A percentile compares a stretch with the other conserved stretches of the same genome.
Conservation (phyloP, 2,113 vertebrate genomes). For the Hydrochoerus hydrochaeris region DNA sequence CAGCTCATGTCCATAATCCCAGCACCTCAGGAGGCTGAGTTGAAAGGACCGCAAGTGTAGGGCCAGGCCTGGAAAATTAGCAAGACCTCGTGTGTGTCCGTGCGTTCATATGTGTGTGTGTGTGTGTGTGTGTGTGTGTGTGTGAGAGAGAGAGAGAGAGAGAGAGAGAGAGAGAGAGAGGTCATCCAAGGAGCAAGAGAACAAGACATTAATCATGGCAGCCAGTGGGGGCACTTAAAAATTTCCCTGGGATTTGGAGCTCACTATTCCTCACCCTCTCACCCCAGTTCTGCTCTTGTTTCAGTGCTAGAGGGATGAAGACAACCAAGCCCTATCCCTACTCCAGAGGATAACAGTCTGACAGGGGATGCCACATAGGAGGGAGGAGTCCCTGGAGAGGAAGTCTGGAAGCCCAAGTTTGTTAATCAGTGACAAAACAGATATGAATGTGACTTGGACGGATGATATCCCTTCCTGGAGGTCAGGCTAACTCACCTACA, state of each 20-base stretch:
- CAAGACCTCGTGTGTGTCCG: background rate
- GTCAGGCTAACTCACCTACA: background rate
- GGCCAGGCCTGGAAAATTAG: background rate
- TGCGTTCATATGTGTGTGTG: background rate
- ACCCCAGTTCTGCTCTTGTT: background rate
- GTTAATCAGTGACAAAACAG: slow-evolving; percentile 27
- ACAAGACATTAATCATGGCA: background rate
- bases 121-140: background rate
- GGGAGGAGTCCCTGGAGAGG: background rate
- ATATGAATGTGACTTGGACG: background rate
- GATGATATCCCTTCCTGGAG: background rate
- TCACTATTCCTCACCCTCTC: background rate
- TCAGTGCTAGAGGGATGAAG: background rate
- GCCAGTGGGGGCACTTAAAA: background rate
- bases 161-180: background rate
- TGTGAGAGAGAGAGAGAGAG: too few relatives aligned
- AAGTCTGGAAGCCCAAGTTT: background rate
- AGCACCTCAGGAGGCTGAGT: background rate
- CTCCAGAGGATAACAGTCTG: background rate
- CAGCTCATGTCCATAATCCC: background rate
- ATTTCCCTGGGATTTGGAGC: background rate
- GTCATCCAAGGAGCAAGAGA: background rate
- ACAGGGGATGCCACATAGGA: background rate
- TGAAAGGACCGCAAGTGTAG: background rate
- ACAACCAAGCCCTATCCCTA: background rate